A percentile compares a stretch with the other conserved stretches of the same genome.
Conservation (phyloP, 2,797 vertebrate genomes). For the Glossophaga mutica region DNA sequence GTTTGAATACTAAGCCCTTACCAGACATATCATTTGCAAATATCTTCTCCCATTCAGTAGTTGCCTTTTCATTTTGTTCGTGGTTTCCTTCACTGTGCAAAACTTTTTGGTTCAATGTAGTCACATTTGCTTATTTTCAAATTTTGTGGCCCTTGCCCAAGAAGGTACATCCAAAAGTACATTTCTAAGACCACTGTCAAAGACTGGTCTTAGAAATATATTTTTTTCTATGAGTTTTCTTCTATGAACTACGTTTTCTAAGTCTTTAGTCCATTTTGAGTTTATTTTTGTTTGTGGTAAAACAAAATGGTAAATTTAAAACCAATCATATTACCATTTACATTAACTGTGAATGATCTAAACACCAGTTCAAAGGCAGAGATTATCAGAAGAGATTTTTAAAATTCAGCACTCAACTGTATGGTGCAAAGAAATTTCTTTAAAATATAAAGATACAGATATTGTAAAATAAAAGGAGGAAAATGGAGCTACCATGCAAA, state of each 20-base stretch:
- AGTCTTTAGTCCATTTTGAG: not conserved
- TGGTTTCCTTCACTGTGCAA: not conserved
- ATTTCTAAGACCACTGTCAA: not conserved
- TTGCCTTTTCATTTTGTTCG: not conserved
- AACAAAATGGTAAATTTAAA: not conserved
- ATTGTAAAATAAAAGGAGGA: not conserved
- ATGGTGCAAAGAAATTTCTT: not conserved
- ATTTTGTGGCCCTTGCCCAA: not conserved
- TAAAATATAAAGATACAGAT: not conserved
- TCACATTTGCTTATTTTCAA: not conserved
- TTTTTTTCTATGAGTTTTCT: not conserved
- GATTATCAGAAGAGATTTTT: not conserved
- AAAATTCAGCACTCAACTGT: not conserved
- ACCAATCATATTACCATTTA: not conserved
- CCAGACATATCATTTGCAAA: not conserved
- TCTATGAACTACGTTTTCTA: not conserved
- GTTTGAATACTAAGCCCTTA: not conserved
- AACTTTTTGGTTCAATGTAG: not conserved
- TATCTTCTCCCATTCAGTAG: not conserved
- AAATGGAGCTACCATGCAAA: not conserved
- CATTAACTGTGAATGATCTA: slow-evolving; percentile 14
- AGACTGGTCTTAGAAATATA: too few relatives aligned
- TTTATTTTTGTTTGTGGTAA: not conserved
- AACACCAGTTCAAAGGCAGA: slow-evolving; percentile 14
- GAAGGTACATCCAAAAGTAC: not conserved